These are phyloP conservation scores for Linyphia triangularis DNA, from an alignment of 2,888 invertebrate genomes.

Conservation along the genomic window DNA sequence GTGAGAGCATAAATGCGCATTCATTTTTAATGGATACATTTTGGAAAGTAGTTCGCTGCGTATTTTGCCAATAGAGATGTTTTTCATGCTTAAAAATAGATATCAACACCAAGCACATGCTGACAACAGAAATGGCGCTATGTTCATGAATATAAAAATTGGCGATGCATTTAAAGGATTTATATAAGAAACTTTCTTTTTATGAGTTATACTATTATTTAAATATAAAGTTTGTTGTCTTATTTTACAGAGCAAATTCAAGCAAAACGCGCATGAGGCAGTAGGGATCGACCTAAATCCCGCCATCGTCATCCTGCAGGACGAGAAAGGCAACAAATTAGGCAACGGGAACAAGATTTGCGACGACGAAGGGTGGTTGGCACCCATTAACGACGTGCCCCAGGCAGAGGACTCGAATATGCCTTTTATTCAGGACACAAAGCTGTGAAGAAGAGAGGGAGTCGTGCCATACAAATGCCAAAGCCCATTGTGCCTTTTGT, in stretches of 20 bases:
- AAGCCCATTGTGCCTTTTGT: slow-evolving; percentile 39
- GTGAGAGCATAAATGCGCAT: no score
- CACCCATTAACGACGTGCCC: slow-evolving; percentile 65
- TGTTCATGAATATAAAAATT: neutral
- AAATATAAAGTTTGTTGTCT: neutral
- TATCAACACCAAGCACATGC: no score
- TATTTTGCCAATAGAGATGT: no score
- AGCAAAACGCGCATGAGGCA: slow-evolving; percentile 51
- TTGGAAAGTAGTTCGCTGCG: no score
- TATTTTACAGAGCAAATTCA: slow-evolving; percentile 37
- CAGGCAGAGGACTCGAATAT: slow-evolving; percentile 63
- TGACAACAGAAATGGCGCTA: neutral
- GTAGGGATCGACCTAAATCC: slow-evolving; percentile 67
- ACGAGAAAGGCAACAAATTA: slow-evolving; percentile 58
- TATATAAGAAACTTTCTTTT: no score
- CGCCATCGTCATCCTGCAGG: slow-evolving; percentile 59
- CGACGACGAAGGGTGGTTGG: slow-evolving; percentile 73
- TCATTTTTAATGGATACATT: no score
- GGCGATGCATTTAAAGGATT: no score
- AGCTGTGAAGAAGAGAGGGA: slow-evolving; percentile 30
- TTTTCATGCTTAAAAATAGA: no score
- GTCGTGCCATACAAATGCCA: slow-evolving; percentile 33
- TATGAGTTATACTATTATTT: neutral
- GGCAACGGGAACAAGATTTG: slow-evolving; percentile 50
- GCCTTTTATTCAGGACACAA: slow-evolving; percentile 69